Base-by-base conservation (phyloP, 2,888 invertebrate genomes). In the Eurois occulta region DNA sequence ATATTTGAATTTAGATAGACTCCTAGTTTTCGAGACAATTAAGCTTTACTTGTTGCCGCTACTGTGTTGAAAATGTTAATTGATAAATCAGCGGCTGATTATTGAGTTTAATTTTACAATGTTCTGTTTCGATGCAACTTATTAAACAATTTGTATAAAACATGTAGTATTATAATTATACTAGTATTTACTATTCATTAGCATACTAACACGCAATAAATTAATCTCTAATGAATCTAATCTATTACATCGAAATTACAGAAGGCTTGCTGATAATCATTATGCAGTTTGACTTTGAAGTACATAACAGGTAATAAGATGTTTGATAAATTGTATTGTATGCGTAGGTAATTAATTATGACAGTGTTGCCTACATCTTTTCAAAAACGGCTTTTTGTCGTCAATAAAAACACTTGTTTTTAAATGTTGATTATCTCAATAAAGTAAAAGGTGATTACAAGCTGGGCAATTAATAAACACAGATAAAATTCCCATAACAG, bases 401-500 rank as follows among this genome's bases (percentile, higher is more conserved):
- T 46, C 16, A 24, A 46, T 46, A 68, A 70, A 70, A 55, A 67
- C 0, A n/a, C 11, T 32, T 71, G 48, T 62, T 77, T 83, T 71
- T 70, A 3, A 43, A 81, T 65, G 64, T 64, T 68, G 35, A 77
- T 73, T 77, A 77, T 75, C 65, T 58, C 65, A 64, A 69, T 70
- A 38, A 79, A 86, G 41, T 78, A 72, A 85, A 80, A 80, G 64
- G 71, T 87, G 75, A 87, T 83, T 86, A 84, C 79, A 68, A 75
- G 55, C 72, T 79, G 75, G n/a, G 80, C 78, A 86, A 85, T 81
- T 83, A 86, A 81, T 86, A 86, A 87, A 84, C 66, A 81, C 75
- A 81, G 86, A 85, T 86, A 86, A 87, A 90, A 91, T 90, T 90
- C 90, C 89, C 90, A 84, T 89, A 90, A 89, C 89, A 89, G 90